phyloP scores from a whole-genome alignment of 1,140 invertebrate genomes.

The Tetranychus urticae region DNA sequence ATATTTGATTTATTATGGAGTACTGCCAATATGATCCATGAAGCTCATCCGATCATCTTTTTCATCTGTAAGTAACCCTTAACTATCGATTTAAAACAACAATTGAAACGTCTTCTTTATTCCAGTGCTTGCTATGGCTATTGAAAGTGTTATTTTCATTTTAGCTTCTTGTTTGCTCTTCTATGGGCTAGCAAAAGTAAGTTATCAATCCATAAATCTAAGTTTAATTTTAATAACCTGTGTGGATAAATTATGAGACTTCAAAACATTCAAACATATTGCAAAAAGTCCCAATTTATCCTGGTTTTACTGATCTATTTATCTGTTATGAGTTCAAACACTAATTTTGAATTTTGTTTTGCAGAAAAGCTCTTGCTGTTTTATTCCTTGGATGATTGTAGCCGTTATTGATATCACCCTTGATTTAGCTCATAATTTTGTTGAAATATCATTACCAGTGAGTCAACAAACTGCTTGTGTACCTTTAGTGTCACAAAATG shows the following conservation, averaged over 20 bases:
- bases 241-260: too few species aligned
- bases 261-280: too few species aligned
- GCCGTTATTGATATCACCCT: constrained; percentile 1
- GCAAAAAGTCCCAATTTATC: too few species aligned
- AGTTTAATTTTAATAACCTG: too few species aligned
- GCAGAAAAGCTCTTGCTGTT: constrained; percentile 1
- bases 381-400: constrained; percentile 4
- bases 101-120: neutral
- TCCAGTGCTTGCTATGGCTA: constrained; percentile 1
- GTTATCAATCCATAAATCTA: too few species aligned
- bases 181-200: constrained; percentile 1
- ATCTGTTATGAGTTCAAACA: too few species aligned
- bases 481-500: neutral
- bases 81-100: neutral
- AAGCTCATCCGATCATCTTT: neutral
- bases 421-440: constrained; percentile 1
- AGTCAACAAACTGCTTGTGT: neutral
- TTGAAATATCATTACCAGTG: constrained; percentile 2
- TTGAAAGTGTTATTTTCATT: constrained; percentile 8
- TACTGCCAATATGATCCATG: constrained; percentile 3
- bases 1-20: constrained; percentile 8
- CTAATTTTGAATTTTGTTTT: neutral
- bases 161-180: constrained; percentile 1
- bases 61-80: constrained; percentile 1
- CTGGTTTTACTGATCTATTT: too few species aligned